Evolutionary conservation across 1,140 invertebrate species (phyloP), one percentile per base, ranked within the genome.

Genomic region (Saccostrea glomerata): DNA sequence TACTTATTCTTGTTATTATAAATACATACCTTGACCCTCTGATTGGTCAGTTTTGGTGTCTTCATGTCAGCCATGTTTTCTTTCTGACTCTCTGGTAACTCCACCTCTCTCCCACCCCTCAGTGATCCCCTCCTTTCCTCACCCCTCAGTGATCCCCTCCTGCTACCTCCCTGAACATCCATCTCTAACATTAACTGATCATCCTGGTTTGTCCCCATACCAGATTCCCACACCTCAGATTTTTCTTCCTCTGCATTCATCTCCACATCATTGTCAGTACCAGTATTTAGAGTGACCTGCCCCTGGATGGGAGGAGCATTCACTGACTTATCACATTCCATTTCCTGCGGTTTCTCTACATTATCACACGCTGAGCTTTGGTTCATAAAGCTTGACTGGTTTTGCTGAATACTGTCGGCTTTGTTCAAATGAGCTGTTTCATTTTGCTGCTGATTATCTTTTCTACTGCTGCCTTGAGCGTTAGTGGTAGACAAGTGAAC

Each of bases 31-130:
- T 90, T 90, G 3, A 90, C 84, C 63, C 89, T 90, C 17, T 86
- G 66, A n/a, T 86, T 86, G 4, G 55, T 77, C 73, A 83, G 82
- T 85, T 55, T 77, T n/a, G 85, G 85, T 25, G 77, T 88, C 36
- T 86, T 82, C 11, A 84, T 36, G 2, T 86, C 84, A 55, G 55
- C 84, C 25, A 92, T 55, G 77, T 93, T 93, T 63, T 93, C 92
- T 85, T 90, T 93, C 88, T 93, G 91, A 77, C 70, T 77, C 70
- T 77, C 70, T 58, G 70, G 11, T 11, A 77, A 11, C 88, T 91
- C n/a, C 70, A 87, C 17, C 7, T 58, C 15, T 84, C 82, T 55
- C 82, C 36, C 30, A 82, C 84, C 58, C 88, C 30, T 40, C 89
- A 77, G 58, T 15, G 70, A 36, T 2, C 25, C 70, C 25, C 13